Evolutionary conservation across 2,797 vertebrate species (phyloP), one percentile per base, ranked within the genome.

Genomic region (Rousettus madagascariensis): DNA sequence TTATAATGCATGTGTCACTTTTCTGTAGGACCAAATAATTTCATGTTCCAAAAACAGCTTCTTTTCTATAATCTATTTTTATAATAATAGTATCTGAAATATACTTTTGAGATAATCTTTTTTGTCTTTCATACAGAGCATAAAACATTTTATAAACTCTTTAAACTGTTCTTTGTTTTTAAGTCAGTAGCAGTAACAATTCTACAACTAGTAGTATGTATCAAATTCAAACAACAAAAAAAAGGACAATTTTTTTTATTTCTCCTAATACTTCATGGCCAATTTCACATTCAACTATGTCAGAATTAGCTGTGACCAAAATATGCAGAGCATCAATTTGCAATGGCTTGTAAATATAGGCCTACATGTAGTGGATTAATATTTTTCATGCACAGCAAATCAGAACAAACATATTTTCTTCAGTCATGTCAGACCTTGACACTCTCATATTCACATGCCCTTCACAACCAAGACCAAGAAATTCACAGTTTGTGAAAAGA

Each of bases 251-350:
- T 96, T 86, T 88, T 82, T 87, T 79, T 72, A 61, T 38, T 94
- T 28, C 92, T 95, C 57, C 24, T 90, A 86, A 84, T 94, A 53
- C 41, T 82, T 10, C 61, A 61, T 41, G 46, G 51, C 26, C 82
- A 97, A 95, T 97, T 97, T 96, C 51, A 80, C 13, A 75, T 96
- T 96, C 36, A 91, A 68, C 86, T 87, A 46, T 92, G 87, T 97
- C 74, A 92, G 61, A 96, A 97, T 97, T 96, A 97, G 49, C 92
- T 97, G 90, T 97, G 96, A 95, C 90, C 72, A 97, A 94, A 95
- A 65, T 95, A 97, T 97, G 92, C 85, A 95, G 68, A 90, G 36
- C 80, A 88, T 92, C 90, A 93, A 96, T 97, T 96, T 92, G 84
- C 75, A 93, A 92, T 92, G 92, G 95, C 87, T 96, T 96, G 77